Evolutionary conservation across 2,888 invertebrate genomes (phyloP), one percentile per base, ranked within the genome.

Genomic region (Coelogynopora nodosa): DNA sequence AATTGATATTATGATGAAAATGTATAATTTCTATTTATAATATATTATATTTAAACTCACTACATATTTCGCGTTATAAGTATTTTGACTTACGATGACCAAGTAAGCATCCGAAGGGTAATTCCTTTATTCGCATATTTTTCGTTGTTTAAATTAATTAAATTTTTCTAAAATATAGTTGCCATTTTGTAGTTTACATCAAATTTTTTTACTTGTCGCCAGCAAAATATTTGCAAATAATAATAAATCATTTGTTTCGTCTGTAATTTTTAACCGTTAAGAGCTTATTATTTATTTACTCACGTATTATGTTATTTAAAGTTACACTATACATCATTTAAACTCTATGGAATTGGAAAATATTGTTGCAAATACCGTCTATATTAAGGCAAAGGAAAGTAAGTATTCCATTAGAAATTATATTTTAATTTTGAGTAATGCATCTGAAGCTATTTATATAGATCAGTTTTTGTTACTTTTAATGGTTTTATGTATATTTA

Each of bases 281-380:
- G 18, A 49, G 49, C 49, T 49, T 49, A 49, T 5, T 49, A 49
- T 49, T 49, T 5, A 49, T 49, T 49, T 49, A 49, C 5, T 49
- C 5, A 13, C 18, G 49, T 49, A 49, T 49, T 49, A 49, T 49
- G 49, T 49, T 49, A 49, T 49, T 49, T 49, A 49, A 49, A 49
- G 49, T 49, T 49, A 49, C 49, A 49, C 18, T 49, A 49, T 13
- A 49, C 18, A 49, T 49, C 5, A 13, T 13, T 49, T 49, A 18
- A 83, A 85, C n/a, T 80, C 67, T 26, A 92, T 92, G 92, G 92
- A 92, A 90, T 89, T 92, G 88, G 92, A 92, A 90, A 92, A 91
- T 89, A 92, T 92, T 85, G 92, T 92, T 89, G 92, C 92, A 88
- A 92, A 92, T 89, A 91, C 91, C 86, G 91, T 92, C 86, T 92